phyloP scores from a whole-genome alignment of 2,797 vertebrate genomes.

The Paguma larvata region DNA sequence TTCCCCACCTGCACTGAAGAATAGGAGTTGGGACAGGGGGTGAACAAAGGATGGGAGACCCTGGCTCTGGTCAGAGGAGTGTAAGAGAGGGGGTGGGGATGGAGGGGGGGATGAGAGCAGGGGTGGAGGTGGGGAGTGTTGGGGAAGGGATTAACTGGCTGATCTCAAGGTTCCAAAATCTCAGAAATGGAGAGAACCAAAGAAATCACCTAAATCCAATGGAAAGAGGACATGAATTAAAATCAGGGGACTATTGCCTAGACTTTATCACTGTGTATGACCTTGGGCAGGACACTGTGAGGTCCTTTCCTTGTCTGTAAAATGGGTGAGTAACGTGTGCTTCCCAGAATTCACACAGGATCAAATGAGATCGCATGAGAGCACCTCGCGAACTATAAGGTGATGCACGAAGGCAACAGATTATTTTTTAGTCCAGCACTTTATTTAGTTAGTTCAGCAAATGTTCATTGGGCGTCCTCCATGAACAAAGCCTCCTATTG shows the following conservation, averaged over 20 bases:
- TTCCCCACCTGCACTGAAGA: slow-evolving; percentile 12
- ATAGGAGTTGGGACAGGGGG: neutral
- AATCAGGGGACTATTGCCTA: slow-evolving; percentile 17
- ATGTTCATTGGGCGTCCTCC: neutral
- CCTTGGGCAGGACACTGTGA: neutral
- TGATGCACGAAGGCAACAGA: neutral
- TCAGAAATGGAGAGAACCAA: slow-evolving; percentile 43
- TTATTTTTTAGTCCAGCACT: neutral
- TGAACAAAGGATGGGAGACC: neutral
- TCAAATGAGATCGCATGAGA: neutral
- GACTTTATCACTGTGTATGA: neutral
- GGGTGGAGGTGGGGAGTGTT: no score
- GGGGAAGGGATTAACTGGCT: neutral
- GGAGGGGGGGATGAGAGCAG: fast-evolving
- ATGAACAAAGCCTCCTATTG: slow-evolving; percentile 34
- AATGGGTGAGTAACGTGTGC: neutral
- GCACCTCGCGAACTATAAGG: neutral
- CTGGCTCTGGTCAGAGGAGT: neutral
- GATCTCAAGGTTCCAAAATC: slow-evolving; percentile 22
- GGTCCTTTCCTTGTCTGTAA: slow-evolving; percentile 7
- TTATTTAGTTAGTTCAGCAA: slow-evolving; percentile 48
- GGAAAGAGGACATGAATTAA: slow-evolving; percentile 17
- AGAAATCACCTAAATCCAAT: slow-evolving; percentile 33
- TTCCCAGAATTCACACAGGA: slow-evolving; percentile 5
- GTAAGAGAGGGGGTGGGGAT: no score